Percentiles rank a stretch among this genome's conserved stretches.
phyloP scores from a whole-genome alignment of 2,888 invertebrate genomes.

The Glaucopsyche alexis region DNA sequence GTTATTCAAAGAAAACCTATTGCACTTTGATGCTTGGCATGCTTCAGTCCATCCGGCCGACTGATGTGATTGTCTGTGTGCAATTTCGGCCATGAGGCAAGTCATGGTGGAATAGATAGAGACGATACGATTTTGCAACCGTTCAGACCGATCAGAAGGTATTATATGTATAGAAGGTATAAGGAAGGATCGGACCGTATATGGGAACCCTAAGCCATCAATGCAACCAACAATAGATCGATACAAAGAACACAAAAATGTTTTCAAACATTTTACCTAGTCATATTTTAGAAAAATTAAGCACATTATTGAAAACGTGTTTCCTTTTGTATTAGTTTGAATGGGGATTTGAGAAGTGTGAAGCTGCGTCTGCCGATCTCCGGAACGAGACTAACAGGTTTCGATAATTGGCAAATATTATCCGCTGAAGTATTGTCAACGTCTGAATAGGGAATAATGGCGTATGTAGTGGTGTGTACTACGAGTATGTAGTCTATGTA shows the following conservation, averaged over 20 bases:
- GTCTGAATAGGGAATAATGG: constrained; percentile 13
- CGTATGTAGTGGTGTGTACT: no score
- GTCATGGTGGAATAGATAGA: no score
- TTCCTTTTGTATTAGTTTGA: not conserved
- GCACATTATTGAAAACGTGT: not conserved
- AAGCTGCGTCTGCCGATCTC: not conserved
- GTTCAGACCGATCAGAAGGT: no score
- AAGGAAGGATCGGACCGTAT: no score
- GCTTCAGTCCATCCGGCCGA: no score
- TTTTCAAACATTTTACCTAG: not conserved
- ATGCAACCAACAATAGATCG: not conserved
- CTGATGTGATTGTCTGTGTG: no score
- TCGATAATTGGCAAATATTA: constrained; percentile 32
- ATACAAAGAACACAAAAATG: not conserved
- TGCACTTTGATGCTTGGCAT: no score
- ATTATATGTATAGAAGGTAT: no score
- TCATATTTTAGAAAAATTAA: constrained; percentile 11
- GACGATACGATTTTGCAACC: no score
- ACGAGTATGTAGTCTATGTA: constrained; percentile 30
- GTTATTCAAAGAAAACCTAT: no score
- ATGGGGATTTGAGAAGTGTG: constrained; percentile 21
- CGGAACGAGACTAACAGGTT: constrained; percentile 29
- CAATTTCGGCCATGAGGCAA: no score
- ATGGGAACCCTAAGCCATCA: no score
- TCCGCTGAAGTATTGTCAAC: constrained; percentile 39